phyloP scores from a whole-genome alignment of 2,113 vertebrate species.

The Clarias gariepinus region DNA sequence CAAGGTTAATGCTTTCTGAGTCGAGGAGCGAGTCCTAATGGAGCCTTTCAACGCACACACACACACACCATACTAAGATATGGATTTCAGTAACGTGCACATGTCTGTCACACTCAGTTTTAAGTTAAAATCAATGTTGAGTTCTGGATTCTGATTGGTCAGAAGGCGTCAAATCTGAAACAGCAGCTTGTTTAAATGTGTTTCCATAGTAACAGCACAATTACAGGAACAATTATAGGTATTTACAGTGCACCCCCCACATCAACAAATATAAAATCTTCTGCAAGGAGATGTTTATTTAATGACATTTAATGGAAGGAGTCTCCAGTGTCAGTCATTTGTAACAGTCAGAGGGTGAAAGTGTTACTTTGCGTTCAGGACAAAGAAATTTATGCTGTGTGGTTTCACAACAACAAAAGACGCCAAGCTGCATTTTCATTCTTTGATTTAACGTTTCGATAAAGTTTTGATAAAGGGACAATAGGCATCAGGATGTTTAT shows the following conservation, averaged over 20 bases:
- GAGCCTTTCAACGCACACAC: conserved; percentile 14
- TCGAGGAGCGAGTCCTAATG: conserved; percentile 6
- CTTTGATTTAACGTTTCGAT: neutral
- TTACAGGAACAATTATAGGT: neutral
- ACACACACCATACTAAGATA: neutral
- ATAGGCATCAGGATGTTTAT: neutral
- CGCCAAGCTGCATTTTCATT: neutral
- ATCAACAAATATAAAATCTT: neutral
- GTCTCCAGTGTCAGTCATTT: neutral
- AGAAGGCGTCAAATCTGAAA: neutral
- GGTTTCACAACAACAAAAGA: neutral
- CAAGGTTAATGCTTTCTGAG: conserved; percentile 56
- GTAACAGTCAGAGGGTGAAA: no score
- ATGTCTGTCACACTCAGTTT: neutral
- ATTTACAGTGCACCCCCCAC: no score
- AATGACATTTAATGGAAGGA: neutral
- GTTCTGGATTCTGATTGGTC: neutral
- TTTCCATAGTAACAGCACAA: neutral
- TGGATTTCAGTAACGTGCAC: neutral
- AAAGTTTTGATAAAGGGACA: neutral
- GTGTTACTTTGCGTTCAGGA: neutral
- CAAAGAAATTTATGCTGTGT: neutral
- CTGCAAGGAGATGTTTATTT: neutral
- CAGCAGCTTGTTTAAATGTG: neutral
- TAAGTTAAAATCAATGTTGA: neutral